phyloP scores from a whole-genome alignment of 2,888 invertebrate genomes.

The Acronicta aceris region DNA sequence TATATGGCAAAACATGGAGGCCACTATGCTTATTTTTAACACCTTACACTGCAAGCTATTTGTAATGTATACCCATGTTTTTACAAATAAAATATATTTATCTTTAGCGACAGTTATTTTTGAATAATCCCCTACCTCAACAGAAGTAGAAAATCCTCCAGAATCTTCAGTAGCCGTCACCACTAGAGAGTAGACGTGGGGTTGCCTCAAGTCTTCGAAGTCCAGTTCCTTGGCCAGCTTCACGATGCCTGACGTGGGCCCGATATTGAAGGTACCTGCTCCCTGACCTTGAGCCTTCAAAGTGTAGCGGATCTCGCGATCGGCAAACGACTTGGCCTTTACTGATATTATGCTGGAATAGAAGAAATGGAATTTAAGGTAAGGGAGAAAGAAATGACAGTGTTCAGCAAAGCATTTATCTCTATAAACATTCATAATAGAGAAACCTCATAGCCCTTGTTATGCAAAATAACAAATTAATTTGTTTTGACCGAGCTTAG shows the following conservation, averaged over 20 bases:
- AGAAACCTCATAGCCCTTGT: too few relatives aligned
- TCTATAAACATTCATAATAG: too few relatives aligned
- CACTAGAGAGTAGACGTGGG: constrained; percentile 97
- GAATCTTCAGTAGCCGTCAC: constrained; percentile 99
- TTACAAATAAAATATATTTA: too few relatives aligned
- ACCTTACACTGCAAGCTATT: too few relatives aligned
- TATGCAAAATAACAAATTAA: too few relatives aligned
- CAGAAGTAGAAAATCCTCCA: constrained; percentile 98
- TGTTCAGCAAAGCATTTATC: too few relatives aligned
- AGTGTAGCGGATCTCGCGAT: constrained; percentile 98
- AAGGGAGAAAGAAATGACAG: not conserved
- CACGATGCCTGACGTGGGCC: constrained; percentile 97
- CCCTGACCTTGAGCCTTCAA: constrained; percentile 98
- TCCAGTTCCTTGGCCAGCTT: constrained; percentile 98
- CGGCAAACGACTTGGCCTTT: constrained; percentile 99
- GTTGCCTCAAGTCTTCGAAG: constrained; percentile 98
- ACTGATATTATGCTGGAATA: constrained; percentile 97
- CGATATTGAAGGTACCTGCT: constrained; percentile 98
- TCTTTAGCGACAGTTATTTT: too few relatives aligned
- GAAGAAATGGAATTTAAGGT: constrained; percentile 10
- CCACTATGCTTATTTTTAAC: too few relatives aligned
- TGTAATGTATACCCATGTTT: too few relatives aligned
- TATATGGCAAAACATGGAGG: too few relatives aligned
- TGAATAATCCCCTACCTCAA: constrained; percentile 91
- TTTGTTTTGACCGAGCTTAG: too few relatives aligned